Evolutionary conservation across 1,140 invertebrate genomes (phyloP).

Genomic region (Marisa cornuarietis): DNA sequence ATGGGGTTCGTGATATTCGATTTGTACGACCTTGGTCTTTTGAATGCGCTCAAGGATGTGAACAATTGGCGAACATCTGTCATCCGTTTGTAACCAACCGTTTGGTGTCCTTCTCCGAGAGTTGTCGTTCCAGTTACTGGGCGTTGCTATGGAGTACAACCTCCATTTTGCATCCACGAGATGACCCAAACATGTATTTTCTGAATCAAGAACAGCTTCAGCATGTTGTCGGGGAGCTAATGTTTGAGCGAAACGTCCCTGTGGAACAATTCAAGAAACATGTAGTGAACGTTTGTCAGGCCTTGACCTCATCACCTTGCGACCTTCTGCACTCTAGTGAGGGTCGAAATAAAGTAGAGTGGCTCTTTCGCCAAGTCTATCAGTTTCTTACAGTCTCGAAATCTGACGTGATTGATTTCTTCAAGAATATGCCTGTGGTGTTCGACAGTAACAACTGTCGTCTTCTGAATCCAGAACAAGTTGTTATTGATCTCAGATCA

Average conservation of each 20-base stretch:
- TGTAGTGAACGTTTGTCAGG: background rate
- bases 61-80: slow-evolving; percentile 4
- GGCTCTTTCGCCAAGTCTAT: background rate
- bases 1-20: background rate
- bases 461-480: background rate
- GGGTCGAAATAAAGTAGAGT: background rate
- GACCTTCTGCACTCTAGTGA: background rate
- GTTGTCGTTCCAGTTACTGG: background rate
- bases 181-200: background rate
- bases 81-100: background rate
- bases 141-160: slow-evolving; percentile 36
- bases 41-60: background rate
- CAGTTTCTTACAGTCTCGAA: background rate
- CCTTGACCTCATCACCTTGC: background rate
- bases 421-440: background rate
- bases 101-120: slow-evolving; percentile 31
- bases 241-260: background rate
- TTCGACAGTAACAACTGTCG: background rate
- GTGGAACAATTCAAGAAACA: background rate
- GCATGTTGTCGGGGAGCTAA: background rate
- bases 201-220: background rate
- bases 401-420: background rate
- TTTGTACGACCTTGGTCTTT: background rate
- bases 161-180: background rate
- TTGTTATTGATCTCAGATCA: background rate